phyloP scores from a whole-genome alignment of 2,888 invertebrate genomes.

The Limnephilus rhombicus region DNA sequence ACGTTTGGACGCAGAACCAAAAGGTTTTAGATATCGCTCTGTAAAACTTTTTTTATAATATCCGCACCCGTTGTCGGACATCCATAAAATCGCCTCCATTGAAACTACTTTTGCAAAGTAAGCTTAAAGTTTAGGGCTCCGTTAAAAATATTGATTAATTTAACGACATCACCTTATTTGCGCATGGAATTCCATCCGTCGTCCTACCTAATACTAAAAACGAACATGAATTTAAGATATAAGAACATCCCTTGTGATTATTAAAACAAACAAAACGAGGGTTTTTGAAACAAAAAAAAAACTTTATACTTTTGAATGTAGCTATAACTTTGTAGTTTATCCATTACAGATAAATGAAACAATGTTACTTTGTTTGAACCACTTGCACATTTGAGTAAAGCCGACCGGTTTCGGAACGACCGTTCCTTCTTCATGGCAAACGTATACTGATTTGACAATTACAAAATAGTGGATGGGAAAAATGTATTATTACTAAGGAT shows the following conservation, averaged over 20 bases:
- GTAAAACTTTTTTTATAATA: slow-evolving; percentile 56
- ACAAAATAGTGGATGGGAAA: too few species aligned
- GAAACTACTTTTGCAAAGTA: slow-evolving; percentile 31
- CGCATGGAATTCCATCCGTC: neutral
- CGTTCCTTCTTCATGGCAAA: too few species aligned
- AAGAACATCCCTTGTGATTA: neutral
- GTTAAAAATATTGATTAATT: slow-evolving; percentile 36
- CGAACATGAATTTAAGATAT: neutral
- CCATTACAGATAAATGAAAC: too few species aligned
- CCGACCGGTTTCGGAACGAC: too few species aligned
- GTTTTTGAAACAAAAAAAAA: too few species aligned
- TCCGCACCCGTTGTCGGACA: slow-evolving; percentile 44
- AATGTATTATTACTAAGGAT: too few species aligned
- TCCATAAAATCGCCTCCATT: slow-evolving; percentile 16
- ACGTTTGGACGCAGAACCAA: slow-evolving; percentile 29
- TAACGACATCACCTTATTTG: neutral
- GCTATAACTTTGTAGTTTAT: too few species aligned
- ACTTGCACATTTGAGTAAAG: too few species aligned
- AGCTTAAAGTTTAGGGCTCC: slow-evolving; percentile 18
- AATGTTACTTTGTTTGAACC: too few species aligned
- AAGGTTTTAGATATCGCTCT: slow-evolving; percentile 6
- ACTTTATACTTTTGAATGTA: too few species aligned
- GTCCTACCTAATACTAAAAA: neutral
- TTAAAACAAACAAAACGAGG: too few species aligned
- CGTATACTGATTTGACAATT: too few species aligned